These are phyloP conservation scores for Gnatocerus cornutus DNA, from an alignment of 2,888 invertebrate species.

Conservation along the genomic window DNA sequence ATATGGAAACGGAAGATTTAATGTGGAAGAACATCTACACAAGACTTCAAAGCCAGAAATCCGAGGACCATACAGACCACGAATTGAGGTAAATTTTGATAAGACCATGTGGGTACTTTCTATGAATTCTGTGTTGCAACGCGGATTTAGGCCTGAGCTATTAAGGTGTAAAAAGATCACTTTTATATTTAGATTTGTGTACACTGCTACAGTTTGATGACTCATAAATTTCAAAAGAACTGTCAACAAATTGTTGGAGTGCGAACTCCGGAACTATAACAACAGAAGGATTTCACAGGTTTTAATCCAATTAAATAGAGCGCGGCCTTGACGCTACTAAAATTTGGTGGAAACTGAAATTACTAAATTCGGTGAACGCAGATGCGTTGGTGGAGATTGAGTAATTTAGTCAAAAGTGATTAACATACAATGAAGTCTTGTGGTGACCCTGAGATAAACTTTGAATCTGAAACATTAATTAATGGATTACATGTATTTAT, in stretches of 20 bases:
- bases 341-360: no score
- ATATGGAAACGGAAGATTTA: slow-evolving; percentile 79
- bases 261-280: slow-evolving; percentile 1
- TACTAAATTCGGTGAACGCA: no score
- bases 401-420: no score
- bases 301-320: neutral
- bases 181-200: slow-evolving; percentile 26
- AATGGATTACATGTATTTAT: no score
- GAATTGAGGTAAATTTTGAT: slow-evolving; percentile 76
- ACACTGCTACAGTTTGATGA: slow-evolving; percentile 1
- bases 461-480: no score
- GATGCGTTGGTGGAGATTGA: no score
- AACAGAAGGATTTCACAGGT: neutral
- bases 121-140: neutral
- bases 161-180: slow-evolving; percentile 16
- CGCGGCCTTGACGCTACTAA: no score
- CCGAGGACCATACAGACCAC: slow-evolving; percentile 77
- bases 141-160: neutral
- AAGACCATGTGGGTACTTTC: slow-evolving; percentile 12
- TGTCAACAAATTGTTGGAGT: neutral
- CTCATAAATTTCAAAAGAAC: neutral
- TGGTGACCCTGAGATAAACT: no score
- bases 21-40: slow-evolving; percentile 87
- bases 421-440: no score
- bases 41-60: slow-evolving; percentile 78